A percentile compares a stretch with the other conserved stretches of the same genome.
These are phyloP conservation scores for Atherinosoma microstoma DNA, from an alignment of 2,797 vertebrate genomes.

Conservation along the genomic window DNA sequence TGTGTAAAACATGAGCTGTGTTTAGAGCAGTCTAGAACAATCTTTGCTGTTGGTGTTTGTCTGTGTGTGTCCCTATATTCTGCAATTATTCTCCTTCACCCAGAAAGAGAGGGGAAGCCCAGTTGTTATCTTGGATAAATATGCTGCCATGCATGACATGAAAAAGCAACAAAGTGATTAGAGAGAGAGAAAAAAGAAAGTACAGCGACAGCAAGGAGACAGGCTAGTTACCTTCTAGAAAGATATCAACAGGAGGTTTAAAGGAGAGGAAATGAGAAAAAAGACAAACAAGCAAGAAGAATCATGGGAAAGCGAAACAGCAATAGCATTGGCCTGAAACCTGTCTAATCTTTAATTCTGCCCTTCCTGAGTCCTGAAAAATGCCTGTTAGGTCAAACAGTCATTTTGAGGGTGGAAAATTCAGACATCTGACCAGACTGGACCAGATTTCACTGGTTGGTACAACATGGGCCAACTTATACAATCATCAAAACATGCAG, in stretches of 20 bases:
- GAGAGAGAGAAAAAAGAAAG: constrained; percentile 50
- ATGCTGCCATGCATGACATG: constrained; percentile 77
- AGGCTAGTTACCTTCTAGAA: constrained; percentile 47
- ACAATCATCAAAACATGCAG: too few relatives aligned
- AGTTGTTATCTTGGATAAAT: constrained; percentile 82
- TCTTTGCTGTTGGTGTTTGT: neutral
- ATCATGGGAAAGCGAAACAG: constrained; percentile 60
- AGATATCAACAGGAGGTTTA: constrained; percentile 48
- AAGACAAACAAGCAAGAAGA: constrained; percentile 41
- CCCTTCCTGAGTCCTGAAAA: constrained; percentile 64
- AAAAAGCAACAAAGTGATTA: constrained; percentile 78
- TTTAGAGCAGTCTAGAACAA: constrained; percentile 43
- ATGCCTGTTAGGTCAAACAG: constrained; percentile 63
- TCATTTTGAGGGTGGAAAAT: constrained; percentile 24
- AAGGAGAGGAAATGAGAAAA: constrained; percentile 58
- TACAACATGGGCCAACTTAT: neutral
- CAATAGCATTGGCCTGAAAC: constrained; percentile 43
- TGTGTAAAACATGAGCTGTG: constrained; percentile 49
- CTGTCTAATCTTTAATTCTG: constrained; percentile 61
- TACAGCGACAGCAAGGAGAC: constrained; percentile 38
- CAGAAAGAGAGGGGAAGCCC: constrained; percentile 76
- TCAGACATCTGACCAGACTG: constrained; percentile 7
- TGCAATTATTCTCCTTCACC: constrained; percentile 80
- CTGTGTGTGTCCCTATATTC: too few relatives aligned
- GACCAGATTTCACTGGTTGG: neutral